phyloP scores from a whole-genome alignment of 2,888 invertebrate species.

The Morinoia aosen region DNA sequence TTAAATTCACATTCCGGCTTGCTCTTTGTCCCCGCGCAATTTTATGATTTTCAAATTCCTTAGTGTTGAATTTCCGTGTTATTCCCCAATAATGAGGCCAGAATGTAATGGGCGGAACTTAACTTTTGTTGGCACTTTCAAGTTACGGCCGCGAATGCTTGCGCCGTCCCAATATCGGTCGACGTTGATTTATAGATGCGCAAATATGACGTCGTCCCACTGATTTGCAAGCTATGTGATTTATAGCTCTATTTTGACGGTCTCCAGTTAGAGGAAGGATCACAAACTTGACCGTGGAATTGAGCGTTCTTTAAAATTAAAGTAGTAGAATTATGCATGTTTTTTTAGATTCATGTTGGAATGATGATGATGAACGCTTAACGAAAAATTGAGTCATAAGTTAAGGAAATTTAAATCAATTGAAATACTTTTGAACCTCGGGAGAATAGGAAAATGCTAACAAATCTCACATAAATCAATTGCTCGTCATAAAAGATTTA shows the following conservation, averaged over 20 bases:
- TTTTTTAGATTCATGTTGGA: not conserved
- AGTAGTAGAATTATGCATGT: not conserved
- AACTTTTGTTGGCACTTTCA: not conserved
- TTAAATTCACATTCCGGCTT: not conserved
- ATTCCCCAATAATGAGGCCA: not conserved
- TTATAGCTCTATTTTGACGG: not conserved
- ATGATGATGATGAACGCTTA: too few species aligned
- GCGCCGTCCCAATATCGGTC: not conserved
- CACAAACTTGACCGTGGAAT: not conserved
- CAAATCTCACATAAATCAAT: too few species aligned
- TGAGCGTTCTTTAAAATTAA: not conserved
- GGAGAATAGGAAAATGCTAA: too few species aligned
- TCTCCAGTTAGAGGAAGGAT: not conserved
- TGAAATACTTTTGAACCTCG: too few species aligned
- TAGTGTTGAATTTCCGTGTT: not conserved
- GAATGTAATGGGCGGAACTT: not conserved
- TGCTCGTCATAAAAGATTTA: too few species aligned
- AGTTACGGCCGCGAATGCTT: not conserved
- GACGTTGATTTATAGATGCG: constrained; percentile 1
- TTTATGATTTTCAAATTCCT: not conserved
- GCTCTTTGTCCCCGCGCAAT: not conserved
- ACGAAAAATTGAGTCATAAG: too few species aligned
- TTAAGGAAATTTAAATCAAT: too few species aligned
- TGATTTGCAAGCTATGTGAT: not conserved
- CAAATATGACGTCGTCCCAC: not conserved